Percentiles rank a stretch among this genome's conserved stretches.
Evolutionary conservation across 2,797 vertebrate genomes (phyloP).

Genomic region (Ctenochaetus hawaiiensis): DNA sequence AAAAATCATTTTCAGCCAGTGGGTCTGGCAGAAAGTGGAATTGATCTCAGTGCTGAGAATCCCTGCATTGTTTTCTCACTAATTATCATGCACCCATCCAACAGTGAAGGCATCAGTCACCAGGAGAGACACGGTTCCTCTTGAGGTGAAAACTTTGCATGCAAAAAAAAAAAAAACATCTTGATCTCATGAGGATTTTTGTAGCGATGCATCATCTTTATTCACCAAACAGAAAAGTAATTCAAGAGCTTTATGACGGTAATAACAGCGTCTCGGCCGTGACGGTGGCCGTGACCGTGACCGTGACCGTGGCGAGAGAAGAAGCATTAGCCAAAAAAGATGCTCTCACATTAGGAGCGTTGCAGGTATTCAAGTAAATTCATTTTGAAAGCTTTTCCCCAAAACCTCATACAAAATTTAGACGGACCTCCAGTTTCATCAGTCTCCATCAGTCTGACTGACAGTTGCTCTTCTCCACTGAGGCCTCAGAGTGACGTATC

Average conservation of each 20-base stretch:
- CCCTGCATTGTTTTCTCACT: conserved; percentile 50
- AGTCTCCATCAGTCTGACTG: conserved; percentile 51
- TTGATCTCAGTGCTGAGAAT: conserved; percentile 58
- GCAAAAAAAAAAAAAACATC: conserved; percentile 9
- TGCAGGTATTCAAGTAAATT: conserved; percentile 37
- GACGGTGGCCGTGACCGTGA: conserved; percentile 38
- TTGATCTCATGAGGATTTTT: conserved; percentile 32
- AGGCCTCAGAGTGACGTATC: conserved; percentile 54
- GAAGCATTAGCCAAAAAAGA: conserved; percentile 2
- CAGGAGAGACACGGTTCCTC: conserved; percentile 16
- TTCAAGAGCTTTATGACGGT: conserved; percentile 47
- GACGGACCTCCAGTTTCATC: conserved; percentile 48
- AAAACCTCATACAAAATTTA: conserved; percentile 64
- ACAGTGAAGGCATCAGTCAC: conserved; percentile 58
- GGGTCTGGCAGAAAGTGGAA: conserved; percentile 44
- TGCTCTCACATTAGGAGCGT: conserved; percentile 11
- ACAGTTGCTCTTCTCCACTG: conserved; percentile 37
- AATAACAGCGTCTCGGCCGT: conserved; percentile 17
- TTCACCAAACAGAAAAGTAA: conserved; percentile 57
- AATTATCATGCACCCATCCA: conserved; percentile 57
- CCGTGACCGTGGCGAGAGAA: conserved; percentile 14
- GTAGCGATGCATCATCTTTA: conserved; percentile 53
- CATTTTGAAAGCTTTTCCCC: conserved; percentile 48
- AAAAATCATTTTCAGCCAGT: conserved; percentile 45
- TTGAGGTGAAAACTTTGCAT: conserved; percentile 51